Evolutionary conservation across 23 tunicate genomes (phyloP).

Genomic region (Botrylloides violaceus): DNA sequence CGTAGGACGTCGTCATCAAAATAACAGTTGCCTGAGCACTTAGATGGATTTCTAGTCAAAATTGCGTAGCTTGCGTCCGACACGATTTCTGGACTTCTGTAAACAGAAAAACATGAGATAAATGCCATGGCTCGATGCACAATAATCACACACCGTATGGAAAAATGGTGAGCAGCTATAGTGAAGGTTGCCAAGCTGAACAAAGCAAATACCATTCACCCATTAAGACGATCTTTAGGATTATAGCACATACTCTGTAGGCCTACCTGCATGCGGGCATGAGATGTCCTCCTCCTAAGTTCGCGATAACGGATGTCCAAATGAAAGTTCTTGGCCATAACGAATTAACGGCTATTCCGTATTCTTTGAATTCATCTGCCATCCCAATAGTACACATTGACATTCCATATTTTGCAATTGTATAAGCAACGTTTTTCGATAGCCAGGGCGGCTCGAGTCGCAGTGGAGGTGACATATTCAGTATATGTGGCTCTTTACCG

Average conservation of each 20-base stretch:
- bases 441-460: neutral
- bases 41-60: neutral
- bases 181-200: too few relatives aligned
- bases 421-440: conserved; percentile 9
- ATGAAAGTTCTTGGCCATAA: conserved; percentile 19
- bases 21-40: conserved; percentile 30
- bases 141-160: too few relatives aligned
- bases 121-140: too few relatives aligned
- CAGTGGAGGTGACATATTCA: conserved; percentile 18
- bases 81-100: conserved; percentile 28
- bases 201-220: too few relatives aligned
- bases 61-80: conserved; percentile 35
- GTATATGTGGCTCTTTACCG: conserved; percentile 15
- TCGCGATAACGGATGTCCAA: conserved; percentile 17
- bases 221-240: too few relatives aligned
- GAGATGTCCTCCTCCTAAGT: neutral
- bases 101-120: too few relatives aligned
- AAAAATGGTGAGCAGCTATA: too few relatives aligned
- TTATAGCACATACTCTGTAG: too few relatives aligned
- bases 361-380: conserved; percentile 24
- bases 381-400: conserved; percentile 32
- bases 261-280: neutral
- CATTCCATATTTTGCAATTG: conserved; percentile 26
- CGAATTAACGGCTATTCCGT: conserved; percentile 17
- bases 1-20: conserved; percentile 32